Evolutionary conservation across 2,113 vertebrate genomes (phyloP).

Genomic region (Motacilla tschutschensis): DNA sequence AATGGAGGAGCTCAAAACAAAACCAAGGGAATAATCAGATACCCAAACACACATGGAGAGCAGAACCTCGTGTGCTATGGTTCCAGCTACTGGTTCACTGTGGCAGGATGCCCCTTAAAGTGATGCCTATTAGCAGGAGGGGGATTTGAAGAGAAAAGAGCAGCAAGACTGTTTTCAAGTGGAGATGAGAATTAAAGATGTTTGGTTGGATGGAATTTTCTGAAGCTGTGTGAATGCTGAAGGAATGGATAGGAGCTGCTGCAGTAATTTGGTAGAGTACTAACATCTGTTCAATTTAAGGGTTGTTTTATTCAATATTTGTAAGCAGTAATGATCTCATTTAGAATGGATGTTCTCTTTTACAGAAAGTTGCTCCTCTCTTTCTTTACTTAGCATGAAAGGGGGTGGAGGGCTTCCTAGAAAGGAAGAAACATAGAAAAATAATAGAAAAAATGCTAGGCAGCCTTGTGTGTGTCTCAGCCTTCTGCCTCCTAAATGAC

Average conservation of each 20-base stretch:
- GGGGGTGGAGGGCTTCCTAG: fast-evolving
- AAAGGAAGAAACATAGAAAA: not conserved
- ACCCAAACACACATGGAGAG: not conserved
- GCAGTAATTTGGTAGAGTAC: not conserved
- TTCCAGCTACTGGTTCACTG: not conserved
- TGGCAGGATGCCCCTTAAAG: not conserved
- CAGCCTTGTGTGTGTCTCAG: not conserved
- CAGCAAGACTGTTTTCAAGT: not conserved
- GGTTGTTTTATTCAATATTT: not conserved
- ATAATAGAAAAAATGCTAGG: fast-evolving
- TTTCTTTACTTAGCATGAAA: not conserved
- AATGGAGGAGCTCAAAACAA: not conserved
- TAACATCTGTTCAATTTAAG: fast-evolving
- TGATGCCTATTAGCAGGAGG: not conserved
- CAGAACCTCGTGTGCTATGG: not conserved
- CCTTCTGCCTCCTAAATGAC: not conserved
- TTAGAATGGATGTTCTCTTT: not conserved
- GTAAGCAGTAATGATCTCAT: not conserved
- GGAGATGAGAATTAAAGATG: not conserved
- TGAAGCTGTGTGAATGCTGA: not conserved
- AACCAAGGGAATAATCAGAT: not conserved
- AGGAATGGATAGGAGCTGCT: not conserved
- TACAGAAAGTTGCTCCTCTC: not conserved
- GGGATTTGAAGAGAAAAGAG: not conserved
- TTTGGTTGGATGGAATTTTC: not conserved